Base-by-base conservation (phyloP, 2,797 vertebrate genomes). In the Eleutherodactylus coqui region DNA sequence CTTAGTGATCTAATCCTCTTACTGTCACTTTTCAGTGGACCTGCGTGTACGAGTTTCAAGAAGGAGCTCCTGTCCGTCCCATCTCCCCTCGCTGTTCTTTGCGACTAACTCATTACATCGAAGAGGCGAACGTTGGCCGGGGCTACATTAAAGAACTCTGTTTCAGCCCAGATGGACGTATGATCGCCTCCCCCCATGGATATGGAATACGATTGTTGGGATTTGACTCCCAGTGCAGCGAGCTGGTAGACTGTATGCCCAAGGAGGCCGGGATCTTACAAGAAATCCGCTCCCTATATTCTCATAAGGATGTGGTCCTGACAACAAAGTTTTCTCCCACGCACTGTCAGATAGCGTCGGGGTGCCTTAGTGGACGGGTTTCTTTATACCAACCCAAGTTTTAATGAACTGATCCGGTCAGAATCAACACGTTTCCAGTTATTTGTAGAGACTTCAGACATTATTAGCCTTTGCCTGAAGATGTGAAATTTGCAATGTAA, bases 241-340 rank as follows among this genome's bases (percentile, higher is more conserved):
- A 99, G 94, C 96, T 99, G 86, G 91, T 95, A 32, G 98, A 99
- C 95, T 98, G 97, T 92, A 91, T 97, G 91, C 97, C 98, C 49
- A 95, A 95, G 89, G 96, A 97, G 92, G 96, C 97, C 72, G 95
- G 96, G 88, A 94, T 95, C 85, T 94, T 99, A 88, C 93, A 95
- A 73, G 98, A 99, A 93, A 96, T 99, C 77, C 96, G 98, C 87
- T 97, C 97, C 88, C 96, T 99, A 88, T 99, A 99, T 93, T 99
- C 97, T 17, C 98, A 99, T 91, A 97, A 96, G 1, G 98, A 99
- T 1, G 98, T 99, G 92, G 98, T 99, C 88, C 96, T 99, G 90
- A 99, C 98, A 88, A 99, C 98, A 86, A 99, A 99, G 95, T 99
- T 99, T 93, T 99, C 98, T 79, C 98, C 98, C 27, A 99, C 97